These are phyloP conservation scores for Lutraria rhynchaena DNA, from an alignment of 1,140 invertebrate species.

Conservation along the genomic window DNA sequence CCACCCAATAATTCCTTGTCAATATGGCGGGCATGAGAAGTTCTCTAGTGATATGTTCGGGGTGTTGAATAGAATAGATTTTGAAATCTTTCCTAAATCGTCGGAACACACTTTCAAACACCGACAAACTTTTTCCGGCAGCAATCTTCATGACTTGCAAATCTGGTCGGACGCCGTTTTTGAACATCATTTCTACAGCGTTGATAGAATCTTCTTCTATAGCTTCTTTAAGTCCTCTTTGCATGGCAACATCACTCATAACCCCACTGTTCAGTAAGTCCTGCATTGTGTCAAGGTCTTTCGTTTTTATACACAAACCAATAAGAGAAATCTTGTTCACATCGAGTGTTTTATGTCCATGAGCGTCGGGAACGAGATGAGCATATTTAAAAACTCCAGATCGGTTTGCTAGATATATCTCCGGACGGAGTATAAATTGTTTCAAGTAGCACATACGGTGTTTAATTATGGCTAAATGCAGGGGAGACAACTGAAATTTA, in stretches of 20 bases:
- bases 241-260: slow-evolving; percentile 25
- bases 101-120: slow-evolving; percentile 44
- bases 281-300: slow-evolving; percentile 41
- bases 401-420: slow-evolving; percentile 38
- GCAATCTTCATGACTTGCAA: slow-evolving; percentile 41
- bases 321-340: slow-evolving; percentile 34
- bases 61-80: slow-evolving; percentile 46
- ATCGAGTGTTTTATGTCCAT: slow-evolving; percentile 7
- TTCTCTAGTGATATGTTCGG: slow-evolving; percentile 48
- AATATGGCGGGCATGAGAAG: slow-evolving; percentile 46
- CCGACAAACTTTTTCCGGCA: slow-evolving; percentile 9
- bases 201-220: slow-evolving; percentile 25
- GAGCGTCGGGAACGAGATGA: not conserved
- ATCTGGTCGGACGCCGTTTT: slow-evolving; percentile 34
- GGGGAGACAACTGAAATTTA: slow-evolving; percentile 48
- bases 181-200: slow-evolving; percentile 33
- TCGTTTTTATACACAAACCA: slow-evolving; percentile 40
- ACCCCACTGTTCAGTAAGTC: slow-evolving; percentile 29
- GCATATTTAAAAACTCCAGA: slow-evolving; percentile 36
- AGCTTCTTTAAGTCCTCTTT: slow-evolving; percentile 28
- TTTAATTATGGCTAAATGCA: slow-evolving; percentile 49
- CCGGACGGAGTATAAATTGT: slow-evolving; percentile 37
- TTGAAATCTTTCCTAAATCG: slow-evolving; percentile 57
- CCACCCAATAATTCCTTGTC: slow-evolving; percentile 31
- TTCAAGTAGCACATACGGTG: slow-evolving; percentile 45